phyloP scores from a whole-genome alignment of 2,888 invertebrate species.

The Apoda limacodes region DNA sequence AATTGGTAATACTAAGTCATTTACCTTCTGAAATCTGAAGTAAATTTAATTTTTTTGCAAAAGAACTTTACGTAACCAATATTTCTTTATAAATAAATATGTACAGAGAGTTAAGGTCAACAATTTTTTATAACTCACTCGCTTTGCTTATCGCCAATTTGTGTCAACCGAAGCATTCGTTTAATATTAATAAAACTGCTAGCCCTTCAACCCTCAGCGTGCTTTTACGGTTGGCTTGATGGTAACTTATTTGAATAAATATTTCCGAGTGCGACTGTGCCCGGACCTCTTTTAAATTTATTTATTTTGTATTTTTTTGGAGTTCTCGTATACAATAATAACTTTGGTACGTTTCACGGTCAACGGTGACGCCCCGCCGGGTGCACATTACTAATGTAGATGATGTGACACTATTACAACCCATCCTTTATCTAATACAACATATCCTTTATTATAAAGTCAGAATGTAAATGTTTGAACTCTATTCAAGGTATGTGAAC shows the following conservation, averaged over 20 bases:
- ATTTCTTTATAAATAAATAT: no score
- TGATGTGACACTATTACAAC: slow-evolving; percentile 64
- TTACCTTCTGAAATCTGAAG: no score
- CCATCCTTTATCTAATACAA: slow-evolving; percentile 64
- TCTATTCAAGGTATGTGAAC: slow-evolving; percentile 54
- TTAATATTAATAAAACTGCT: slow-evolving; percentile 67
- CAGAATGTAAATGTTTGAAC: slow-evolving; percentile 55
- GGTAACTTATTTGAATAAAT: slow-evolving; percentile 68
- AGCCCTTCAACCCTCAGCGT: slow-evolving; percentile 57
- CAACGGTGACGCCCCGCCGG: slow-evolving; percentile 47
- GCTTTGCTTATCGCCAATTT: slow-evolving; percentile 64
- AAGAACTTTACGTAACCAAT: no score
- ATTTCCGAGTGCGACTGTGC: slow-evolving; percentile 48
- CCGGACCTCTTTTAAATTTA: slow-evolving; percentile 41
- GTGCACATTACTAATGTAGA: slow-evolving; percentile 53
- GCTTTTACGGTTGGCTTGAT: slow-evolving; percentile 64
- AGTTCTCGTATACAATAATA: slow-evolving; percentile 27
- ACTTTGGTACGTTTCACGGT: slow-evolving; percentile 23
- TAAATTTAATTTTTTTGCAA: no score
- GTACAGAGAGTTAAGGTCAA: no score
- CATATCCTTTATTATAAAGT: slow-evolving; percentile 63
- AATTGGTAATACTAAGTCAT: no score
- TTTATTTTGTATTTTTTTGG: slow-evolving; percentile 45
- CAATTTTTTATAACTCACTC: slow-evolving; percentile 46
- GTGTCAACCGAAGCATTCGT: slow-evolving; percentile 66